Base-by-base conservation (phyloP, 2,797 vertebrate genomes). In the Chloroceryle amazona region DNA sequence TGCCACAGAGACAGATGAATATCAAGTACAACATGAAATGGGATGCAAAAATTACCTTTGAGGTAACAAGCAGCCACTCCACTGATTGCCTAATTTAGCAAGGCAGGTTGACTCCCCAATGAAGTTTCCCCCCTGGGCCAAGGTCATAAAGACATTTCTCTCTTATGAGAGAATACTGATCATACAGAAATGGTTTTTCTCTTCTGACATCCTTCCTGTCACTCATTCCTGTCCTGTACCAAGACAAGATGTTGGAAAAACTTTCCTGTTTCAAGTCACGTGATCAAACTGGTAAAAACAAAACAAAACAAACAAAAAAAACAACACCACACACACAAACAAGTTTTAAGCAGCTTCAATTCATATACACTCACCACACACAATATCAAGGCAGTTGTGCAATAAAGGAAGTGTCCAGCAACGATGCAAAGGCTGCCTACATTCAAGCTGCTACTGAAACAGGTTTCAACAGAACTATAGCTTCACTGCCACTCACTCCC, bases 51-150 rank as follows among this genome's bases (percentile, higher is more conserved):
- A 66, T 73, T 51, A 63, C 35, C 62, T 74, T 28, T 46, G 60
- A 70, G n/a, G 47, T 63, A 18, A 78, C 44, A 74, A 22, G 66
- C 54, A 61, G 26, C 31, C 54, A 83, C 47, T 68, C 41, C 25
- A 41, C 33, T 8, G 7, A 63, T 3, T n/a, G 21, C 9, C 49
- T 42, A 46, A 72, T 31, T 35, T 31, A 74, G 57, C 0, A 0
- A 84, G 6, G 5, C 9, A 68, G 9, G 65, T 44, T 44, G 37
- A 67, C 20, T 83, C 22, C 11, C 37, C 18, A 18, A 0, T 11
- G 26, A 85, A 79, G 54, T 5, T 66, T 25, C 31, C 31, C 15
- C 10, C 7, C 49, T n/a, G 35, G 20, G 9, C 15, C 47, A 60
- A 41, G 10, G 16, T 63, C 85, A 76, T 11, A 66, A 22, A 60